Evolutionary conservation across 2,888 invertebrate species (phyloP).

Genomic region (Chaetogeoica ovagalla): DNA sequence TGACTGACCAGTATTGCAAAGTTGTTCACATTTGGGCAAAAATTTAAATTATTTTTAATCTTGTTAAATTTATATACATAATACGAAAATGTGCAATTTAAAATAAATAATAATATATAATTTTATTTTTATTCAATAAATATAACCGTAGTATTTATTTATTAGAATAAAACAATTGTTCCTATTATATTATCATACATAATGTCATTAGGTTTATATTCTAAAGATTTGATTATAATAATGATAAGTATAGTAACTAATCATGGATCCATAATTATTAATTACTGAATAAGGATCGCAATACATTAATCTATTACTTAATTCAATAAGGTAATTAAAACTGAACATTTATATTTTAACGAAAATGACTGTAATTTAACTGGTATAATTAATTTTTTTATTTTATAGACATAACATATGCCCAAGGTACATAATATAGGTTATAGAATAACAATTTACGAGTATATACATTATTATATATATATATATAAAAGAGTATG

Average conservation of each 20-base stretch:
- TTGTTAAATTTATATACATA: slow-evolving; percentile 18
- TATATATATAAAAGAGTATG: too few relatives aligned
- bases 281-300: not conserved
- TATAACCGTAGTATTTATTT: slow-evolving; percentile 14
- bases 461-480: too few relatives aligned
- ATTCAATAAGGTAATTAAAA: slow-evolving; percentile 1
- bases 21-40: slow-evolving; percentile 23
- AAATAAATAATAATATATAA: slow-evolving; percentile 25
- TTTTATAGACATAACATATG: too few relatives aligned
- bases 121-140: slow-evolving; percentile 13
- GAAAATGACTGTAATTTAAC: not conserved
- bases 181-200: not conserved
- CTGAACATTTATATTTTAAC: not conserved
- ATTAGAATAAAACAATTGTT: not conserved
- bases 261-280: not conserved
- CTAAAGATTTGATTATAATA: not conserved
- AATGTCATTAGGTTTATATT: not conserved
- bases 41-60: slow-evolving; percentile 45
- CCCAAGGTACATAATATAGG: too few relatives aligned
- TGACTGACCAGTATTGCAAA: slow-evolving; percentile 53
- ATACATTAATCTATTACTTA: not conserved
- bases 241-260: not conserved
- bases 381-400: too few relatives aligned
- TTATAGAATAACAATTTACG: too few relatives aligned
- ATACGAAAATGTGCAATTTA: slow-evolving; percentile 26